A percentile compares a stretch with the other conserved stretches of the same genome.
Conservation (phyloP, 2,797 vertebrate genomes). For the Gephyroberyx darwinii region DNA sequence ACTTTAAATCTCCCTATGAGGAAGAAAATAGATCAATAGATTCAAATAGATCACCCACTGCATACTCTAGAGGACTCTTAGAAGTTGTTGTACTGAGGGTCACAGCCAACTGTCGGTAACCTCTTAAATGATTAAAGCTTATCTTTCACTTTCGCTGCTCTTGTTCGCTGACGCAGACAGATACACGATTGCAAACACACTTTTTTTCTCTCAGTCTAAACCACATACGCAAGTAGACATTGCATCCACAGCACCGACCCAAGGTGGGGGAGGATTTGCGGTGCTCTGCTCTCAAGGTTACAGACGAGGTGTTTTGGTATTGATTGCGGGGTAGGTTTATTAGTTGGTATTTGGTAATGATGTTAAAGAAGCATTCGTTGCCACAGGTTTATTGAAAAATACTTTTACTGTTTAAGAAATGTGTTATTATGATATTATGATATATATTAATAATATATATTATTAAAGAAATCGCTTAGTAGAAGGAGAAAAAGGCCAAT, state of each 20-base stretch:
- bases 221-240: neutral
- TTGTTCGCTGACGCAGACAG: neutral
- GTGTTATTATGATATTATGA: neutral
- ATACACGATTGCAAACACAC: neutral
- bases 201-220: too few species aligned
- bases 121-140: neutral
- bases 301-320: neutral
- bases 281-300: neutral
- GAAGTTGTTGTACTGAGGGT: constrained; percentile 1
- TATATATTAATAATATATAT: too few species aligned
- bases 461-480: too few species aligned
- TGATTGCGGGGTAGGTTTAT: neutral
- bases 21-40: neutral
- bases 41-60: neutral
- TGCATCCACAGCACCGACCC: neutral
- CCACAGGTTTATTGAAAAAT: neutral
- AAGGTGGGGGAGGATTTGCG: neutral
- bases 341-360: neutral
- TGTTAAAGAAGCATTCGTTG: neutral
- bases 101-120: constrained; percentile 32
- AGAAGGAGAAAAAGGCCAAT: neutral
- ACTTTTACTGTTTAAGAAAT: neutral
- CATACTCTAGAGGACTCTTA: neutral
- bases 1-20: neutral
- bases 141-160: too few species aligned